Evolutionary conservation across 2,797 vertebrate genomes (phyloP).

Genomic region (Rhinichthys osculus): DNA sequence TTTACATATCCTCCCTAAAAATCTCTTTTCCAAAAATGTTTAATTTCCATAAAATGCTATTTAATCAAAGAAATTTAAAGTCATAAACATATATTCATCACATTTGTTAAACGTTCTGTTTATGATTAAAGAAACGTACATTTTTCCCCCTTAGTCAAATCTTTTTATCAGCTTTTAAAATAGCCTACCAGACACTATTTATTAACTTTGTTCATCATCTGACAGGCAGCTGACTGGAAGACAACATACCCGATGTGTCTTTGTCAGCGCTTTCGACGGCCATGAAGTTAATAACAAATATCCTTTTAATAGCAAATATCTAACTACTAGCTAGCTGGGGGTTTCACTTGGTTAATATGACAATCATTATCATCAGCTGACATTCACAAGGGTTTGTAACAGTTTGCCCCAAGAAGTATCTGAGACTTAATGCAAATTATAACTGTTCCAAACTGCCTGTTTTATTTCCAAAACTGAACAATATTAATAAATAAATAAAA

Average conservation of each 20-base stretch:
- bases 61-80: background rate
- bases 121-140: background rate
- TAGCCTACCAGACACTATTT: background rate
- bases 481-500: background rate
- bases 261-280: background rate
- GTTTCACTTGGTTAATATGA: conserved; percentile 2
- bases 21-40: background rate
- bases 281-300: conserved; percentile 30
- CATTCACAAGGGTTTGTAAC: background rate
- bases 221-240: conserved; percentile 7
- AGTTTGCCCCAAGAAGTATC: background rate
- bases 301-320: background rate
- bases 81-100: background rate
- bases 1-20: background rate
- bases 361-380: conserved; percentile 12
- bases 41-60: background rate
- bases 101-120: background rate
- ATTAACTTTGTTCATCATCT: conserved; percentile 7
- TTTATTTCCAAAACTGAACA: background rate
- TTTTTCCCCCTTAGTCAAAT: background rate
- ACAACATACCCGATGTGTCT: background rate
- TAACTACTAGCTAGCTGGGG: conserved; percentile 7
- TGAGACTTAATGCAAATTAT: too few species aligned
- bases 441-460: too few species aligned
- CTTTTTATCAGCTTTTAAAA: background rate